Evolutionary conservation across 1,140 invertebrate genomes (phyloP).

Genomic region (Oreohelix idahoensis): DNA sequence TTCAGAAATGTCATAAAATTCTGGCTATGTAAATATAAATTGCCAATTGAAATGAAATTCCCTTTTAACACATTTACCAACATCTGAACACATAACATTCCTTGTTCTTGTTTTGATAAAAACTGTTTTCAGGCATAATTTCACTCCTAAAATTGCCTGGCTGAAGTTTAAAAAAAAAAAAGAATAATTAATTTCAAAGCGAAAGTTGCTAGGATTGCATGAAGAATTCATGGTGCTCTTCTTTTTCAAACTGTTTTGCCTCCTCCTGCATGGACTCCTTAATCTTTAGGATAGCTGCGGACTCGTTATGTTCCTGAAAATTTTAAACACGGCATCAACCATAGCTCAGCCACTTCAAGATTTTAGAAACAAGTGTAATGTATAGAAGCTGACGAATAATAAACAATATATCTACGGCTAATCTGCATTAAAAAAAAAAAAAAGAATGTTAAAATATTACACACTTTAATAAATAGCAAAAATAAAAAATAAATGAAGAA

Average conservation of each 20-base stretch:
- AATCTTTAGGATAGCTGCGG: slow-evolving; percentile 98
- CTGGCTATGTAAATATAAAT: background rate
- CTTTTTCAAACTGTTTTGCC: slow-evolving; percentile 99
- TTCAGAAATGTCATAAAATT: background rate
- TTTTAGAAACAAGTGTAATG: background rate
- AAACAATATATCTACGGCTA: too few species aligned
- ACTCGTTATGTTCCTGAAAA: slow-evolving; percentile 96
- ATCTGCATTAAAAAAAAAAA: too few species aligned
- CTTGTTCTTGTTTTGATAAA: background rate
- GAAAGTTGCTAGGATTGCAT: slow-evolving; percentile 54
- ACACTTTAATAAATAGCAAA: too few species aligned
- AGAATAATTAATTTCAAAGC: background rate
- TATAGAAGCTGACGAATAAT: too few species aligned
- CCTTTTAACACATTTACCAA: background rate
- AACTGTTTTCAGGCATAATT: background rate
- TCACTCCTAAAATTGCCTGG: background rate
- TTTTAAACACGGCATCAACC: slow-evolving; percentile 47
- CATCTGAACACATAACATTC: background rate
- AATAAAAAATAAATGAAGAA: too few species aligned
- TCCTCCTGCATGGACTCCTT: slow-evolving; percentile 99
- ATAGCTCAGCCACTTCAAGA: background rate
- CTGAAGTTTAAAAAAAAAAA: background rate
- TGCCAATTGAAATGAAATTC: background rate
- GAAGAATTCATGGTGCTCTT: slow-evolving; percentile 76
- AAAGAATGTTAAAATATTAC: too few species aligned